Evolutionary conservation across 2,888 invertebrate genomes (phyloP).

Genomic region (Athalia circularis): DNA sequence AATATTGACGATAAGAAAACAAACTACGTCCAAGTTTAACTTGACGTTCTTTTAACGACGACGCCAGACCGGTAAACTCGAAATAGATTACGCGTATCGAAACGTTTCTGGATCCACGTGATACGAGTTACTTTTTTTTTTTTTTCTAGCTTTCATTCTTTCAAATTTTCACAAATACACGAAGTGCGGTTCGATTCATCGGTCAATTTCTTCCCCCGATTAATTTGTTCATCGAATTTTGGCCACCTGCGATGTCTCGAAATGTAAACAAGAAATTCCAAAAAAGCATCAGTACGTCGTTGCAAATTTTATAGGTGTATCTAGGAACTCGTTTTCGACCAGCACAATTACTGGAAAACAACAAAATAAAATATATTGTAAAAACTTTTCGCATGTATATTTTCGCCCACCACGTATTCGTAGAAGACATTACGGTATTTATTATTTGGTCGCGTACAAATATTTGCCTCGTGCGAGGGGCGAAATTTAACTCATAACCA

Average conservation of each 20-base stretch:
- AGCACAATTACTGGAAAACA: neutral
- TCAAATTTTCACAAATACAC: neutral
- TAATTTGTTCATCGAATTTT: neutral
- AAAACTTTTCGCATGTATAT: neutral
- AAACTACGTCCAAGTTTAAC: conserved; percentile 35
- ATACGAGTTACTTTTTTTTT: neutral
- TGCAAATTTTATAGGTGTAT: neutral
- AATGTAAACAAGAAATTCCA: neutral
- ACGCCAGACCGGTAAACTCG: neutral
- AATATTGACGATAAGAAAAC: conserved; percentile 38
- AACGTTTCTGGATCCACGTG: no score
- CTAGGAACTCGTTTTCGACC: neutral
- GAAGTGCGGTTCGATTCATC: no score
- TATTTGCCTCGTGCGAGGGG: neutral
- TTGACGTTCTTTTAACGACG: neutral
- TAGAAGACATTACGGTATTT: conserved; percentile 9
- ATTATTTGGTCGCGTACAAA: neutral
- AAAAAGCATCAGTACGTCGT: neutral
- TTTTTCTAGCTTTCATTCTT: neutral
- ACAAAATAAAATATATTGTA: neutral
- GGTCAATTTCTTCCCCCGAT: no score
- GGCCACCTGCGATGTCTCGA: neutral
- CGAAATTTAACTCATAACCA: no score
- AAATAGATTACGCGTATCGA: conserved; percentile 17
- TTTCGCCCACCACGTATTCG: no score